Percentiles rank a stretch among this genome's conserved stretches.
Evolutionary conservation across 2,113 vertebrate species (phyloP).

Genomic region (Scalopus aquaticus): DNA sequence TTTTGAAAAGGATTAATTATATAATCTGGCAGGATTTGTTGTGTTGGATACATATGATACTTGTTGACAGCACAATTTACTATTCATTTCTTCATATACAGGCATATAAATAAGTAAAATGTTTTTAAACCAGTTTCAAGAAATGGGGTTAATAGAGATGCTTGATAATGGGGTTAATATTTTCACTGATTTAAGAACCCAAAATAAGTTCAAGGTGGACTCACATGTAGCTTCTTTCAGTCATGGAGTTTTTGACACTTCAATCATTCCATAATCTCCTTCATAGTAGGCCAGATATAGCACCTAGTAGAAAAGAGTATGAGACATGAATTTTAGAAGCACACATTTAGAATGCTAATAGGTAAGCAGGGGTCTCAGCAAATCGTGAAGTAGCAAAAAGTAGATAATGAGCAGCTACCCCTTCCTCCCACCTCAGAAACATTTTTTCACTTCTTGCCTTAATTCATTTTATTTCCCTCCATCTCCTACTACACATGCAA

Average conservation of each 20-base stretch:
- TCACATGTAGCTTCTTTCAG: too few species aligned
- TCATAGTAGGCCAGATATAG: neutral
- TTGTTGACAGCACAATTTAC: neutral
- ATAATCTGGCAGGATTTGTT: neutral
- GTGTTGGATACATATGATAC: neutral
- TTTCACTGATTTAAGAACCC: neutral
- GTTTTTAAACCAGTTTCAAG: neutral
- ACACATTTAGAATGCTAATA: neutral
- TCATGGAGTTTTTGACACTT: neutral
- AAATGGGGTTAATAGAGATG: neutral
- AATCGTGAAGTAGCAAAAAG: neutral
- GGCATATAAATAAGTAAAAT: neutral
- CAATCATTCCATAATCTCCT: fast-evolving
- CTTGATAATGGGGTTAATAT: neutral
- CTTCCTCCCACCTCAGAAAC: neutral
- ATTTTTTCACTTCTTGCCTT: neutral
- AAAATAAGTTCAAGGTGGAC: neutral
- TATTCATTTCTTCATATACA: neutral
- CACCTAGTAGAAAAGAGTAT: fast-evolving
- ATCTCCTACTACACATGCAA: neutral
- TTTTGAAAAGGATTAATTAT: neutral
- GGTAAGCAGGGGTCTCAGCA: neutral
- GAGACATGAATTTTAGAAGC: neutral
- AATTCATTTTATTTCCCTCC: neutral
- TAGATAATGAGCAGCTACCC: neutral